Base-by-base conservation (phyloP, 1,140 invertebrate genomes). In the Leptinotarsa texana region DNA sequence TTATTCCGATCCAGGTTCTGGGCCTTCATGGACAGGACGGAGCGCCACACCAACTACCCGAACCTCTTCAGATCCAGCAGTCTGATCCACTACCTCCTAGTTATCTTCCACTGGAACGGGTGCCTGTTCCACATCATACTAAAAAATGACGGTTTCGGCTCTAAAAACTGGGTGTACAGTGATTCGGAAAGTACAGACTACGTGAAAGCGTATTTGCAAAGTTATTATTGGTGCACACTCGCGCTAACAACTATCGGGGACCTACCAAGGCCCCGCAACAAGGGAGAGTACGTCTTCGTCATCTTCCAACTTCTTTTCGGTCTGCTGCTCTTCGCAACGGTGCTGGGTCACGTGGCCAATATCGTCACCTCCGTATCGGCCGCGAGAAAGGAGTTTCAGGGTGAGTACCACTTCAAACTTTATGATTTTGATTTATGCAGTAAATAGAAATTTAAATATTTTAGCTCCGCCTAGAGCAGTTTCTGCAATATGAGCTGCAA, bases 31-130 rank as follows among this genome's bases (percentile, higher is more conserved):
- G 97, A 99, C 87, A 90, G 97, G 74, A 99, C 97, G 62, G 98
- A 99, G 86, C 90, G 98, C 77, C 97, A 99, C 86, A 99, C 97
- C 65, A 99, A 99, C 88, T 99, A 98, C 88, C 97, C 97, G 74
- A 99, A 99, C 88, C 90, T 98, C 84, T 97, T 99, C 89, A 92
- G 97, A 80, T 97, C 96, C 74, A 91, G 95, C 65, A 95, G 95
- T 82, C 90, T 98, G 80, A 95, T 98, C 85, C 96, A 99, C 89
- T 98, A 98, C 88, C 91, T 98, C 81, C 89, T 99, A 87, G 96
- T 98, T 86, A 97, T 98, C 87, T 99, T 99, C 89, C 98, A 99
- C 90, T 99, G 97, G 97, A 99, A 99, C 87, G 96, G 97, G 79
- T 99, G 97, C 89, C 89, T 99, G 83, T 98, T 96, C 88, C 95